phyloP scores from a whole-genome alignment of 2,888 invertebrate genomes.

The Cataglyphis cursor region DNA sequence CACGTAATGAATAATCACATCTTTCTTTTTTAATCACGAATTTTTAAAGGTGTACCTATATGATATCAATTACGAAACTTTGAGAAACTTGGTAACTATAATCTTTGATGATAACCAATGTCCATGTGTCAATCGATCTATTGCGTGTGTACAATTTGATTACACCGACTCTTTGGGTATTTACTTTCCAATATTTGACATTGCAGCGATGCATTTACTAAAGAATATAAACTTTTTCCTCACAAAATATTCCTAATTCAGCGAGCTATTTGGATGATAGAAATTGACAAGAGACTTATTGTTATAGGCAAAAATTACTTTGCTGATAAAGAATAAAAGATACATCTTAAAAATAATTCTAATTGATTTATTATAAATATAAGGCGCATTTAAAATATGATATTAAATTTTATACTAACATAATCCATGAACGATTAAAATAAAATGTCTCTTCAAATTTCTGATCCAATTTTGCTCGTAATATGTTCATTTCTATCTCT shows the following conservation, averaged over 20 bases:
- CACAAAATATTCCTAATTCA: slow-evolving; percentile 42
- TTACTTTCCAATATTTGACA: slow-evolving; percentile 35
- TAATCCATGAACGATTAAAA: neutral
- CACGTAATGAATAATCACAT: neutral
- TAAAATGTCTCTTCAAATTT: slow-evolving; percentile 13
- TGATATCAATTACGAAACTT: neutral
- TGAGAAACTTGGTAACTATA: neutral
- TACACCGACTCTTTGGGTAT: slow-evolving; percentile 56
- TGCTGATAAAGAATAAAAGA: neutral
- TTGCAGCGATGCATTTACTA: neutral
- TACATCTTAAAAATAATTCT: neutral
- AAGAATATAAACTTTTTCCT: slow-evolving; percentile 54
- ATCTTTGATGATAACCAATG: slow-evolving; percentile 12
- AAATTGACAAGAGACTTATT: slow-evolving; percentile 25
- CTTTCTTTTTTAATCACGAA: neutral
- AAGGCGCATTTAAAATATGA: neutral
- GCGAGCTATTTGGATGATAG: neutral
- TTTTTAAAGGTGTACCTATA: neutral
- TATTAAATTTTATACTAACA: neutral
- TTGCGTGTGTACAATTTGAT: slow-evolving; percentile 66
- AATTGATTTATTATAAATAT: neutral
- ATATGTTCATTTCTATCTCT: neutral
- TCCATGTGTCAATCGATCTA: neutral
- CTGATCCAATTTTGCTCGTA: neutral
- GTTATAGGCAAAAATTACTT: slow-evolving; percentile 31